Evolutionary conservation across 1,140 invertebrate species (phyloP), one percentile per base, ranked within the genome.

Genomic region (Batillaria attramentaria): DNA sequence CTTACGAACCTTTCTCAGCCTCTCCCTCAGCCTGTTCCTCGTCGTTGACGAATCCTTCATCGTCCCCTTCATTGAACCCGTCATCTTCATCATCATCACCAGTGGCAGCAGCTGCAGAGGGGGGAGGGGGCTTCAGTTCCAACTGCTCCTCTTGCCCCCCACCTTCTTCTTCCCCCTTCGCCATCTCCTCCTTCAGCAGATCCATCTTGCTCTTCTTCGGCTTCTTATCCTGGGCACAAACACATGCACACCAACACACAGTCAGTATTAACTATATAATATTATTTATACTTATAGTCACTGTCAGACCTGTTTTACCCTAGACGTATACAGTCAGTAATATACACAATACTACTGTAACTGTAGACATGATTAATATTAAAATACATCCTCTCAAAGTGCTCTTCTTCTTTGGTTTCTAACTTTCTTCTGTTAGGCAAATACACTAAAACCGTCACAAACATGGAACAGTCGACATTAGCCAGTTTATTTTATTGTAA

Each of bases 31-130:
- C 60, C 18, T 39, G 28, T 3, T 8, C 31, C 35, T 41, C 54
- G 28, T 33, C 66, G 20, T 68, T 37, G 8, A 24, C 60, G 6
- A 60, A 35, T 43, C 83, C 74, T 46, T 78, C 73, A 78, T 85
- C 84, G 20, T 81, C 74, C 39, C 87, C 84, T 66, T 84, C 81
- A n/a, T n/a, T n/a, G n/a, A n/a, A n/a, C n/a, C n/a, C n/a, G n/a
- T n/a, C n/a, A 20, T 75, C 79, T 35, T 78, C 66, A 10, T 60
- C 57, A 62, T n/a, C 39, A 24, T 18, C 35, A 10, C 39, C 8
- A 2, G 72, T 16, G 28, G 39, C 72, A 16, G 57, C 78, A 18
- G 24, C 43, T 3, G 35, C 37, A 20, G 69, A 57, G 1, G 66
- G 76, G 4, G 65, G 76, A 3, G 46, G 66, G 18, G 66, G 66